Conservation (phyloP, 1,140 invertebrate species). For the Thaumatotibia leucotreta region DNA sequence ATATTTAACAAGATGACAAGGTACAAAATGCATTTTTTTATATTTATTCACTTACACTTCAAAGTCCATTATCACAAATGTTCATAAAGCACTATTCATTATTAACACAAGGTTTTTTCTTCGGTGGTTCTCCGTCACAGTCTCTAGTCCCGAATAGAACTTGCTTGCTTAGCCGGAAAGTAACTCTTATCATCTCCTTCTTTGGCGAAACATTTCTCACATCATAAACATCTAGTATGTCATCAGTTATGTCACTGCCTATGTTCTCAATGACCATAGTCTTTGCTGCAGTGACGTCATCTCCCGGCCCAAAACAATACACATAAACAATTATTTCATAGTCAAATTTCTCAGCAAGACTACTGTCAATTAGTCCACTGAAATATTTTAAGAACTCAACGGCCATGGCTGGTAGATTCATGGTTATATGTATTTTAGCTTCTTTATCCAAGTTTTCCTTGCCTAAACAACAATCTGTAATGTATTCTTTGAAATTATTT, state of each 20-base stretch:
- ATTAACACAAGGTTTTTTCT: conserved; percentile 47
- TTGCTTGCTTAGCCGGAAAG: conserved; percentile 81
- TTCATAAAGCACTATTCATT: conserved; percentile 16
- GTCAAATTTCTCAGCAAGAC: conserved; percentile 48
- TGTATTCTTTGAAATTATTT: conserved; percentile 79
- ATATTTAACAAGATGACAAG: background rate
- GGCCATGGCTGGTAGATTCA: conserved; percentile 98
- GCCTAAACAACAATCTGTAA: conserved; percentile 71
- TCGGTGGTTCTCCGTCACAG: conserved; percentile 43
- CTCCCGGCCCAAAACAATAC: conserved; percentile 87
- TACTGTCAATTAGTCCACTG: conserved; percentile 78
- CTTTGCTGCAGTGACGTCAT: conserved; percentile 78
- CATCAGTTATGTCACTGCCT: conserved; percentile 74
- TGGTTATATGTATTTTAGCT: conserved; percentile 85
- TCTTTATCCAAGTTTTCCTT: conserved; percentile 43
- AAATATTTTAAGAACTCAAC: conserved; percentile 92
- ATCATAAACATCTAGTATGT: conserved; percentile 80
- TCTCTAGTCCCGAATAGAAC: conserved; percentile 70
- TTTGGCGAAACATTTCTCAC: conserved; percentile 95
- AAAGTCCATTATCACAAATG: background rate
- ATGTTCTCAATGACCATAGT: conserved; percentile 83
- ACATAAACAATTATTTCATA: conserved; percentile 78
- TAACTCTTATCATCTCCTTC: conserved; percentile 95
- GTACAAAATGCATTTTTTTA: background rate
- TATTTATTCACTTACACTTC: background rate